Evolutionary conservation across 2,113 vertebrate genomes (phyloP).

Genomic region (Ameiurus melas): DNA sequence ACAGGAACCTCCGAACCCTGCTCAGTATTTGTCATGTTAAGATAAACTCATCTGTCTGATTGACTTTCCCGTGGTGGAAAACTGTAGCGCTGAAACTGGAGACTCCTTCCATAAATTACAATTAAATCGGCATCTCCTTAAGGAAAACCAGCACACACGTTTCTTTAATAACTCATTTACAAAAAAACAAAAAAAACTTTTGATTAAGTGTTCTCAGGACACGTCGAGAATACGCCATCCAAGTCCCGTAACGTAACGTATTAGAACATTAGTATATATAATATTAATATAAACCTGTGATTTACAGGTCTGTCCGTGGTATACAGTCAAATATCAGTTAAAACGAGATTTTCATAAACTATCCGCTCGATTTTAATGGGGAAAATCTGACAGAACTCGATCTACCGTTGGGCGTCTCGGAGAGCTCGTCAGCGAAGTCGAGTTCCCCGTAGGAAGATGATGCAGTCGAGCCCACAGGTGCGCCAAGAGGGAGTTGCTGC

Average conservation of each 20-base stretch:
- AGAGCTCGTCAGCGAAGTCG: neutral
- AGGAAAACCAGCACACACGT: neutral
- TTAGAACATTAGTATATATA: too few species aligned
- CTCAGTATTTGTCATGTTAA: too few species aligned
- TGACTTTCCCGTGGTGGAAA: too few species aligned
- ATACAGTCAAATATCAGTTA: neutral
- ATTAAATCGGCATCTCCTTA: neutral
- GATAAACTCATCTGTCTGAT: too few species aligned
- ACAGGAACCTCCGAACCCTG: too few species aligned
- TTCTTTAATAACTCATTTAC: too few species aligned
- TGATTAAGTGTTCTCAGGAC: too few species aligned
- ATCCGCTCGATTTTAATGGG: too few species aligned
- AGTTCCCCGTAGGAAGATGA: constrained; percentile 29
- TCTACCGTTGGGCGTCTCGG: neutral
- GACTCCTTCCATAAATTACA: neutral
- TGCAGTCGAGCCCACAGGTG: constrained; percentile 37
- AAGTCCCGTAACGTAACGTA: neutral
- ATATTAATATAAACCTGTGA: neutral
- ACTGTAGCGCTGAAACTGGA: neutral
- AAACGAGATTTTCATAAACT: neutral
- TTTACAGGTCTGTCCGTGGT: too few species aligned
- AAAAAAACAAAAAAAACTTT: too few species aligned
- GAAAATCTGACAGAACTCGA: neutral
- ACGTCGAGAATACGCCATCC: too few species aligned
- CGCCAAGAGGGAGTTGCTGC: constrained; percentile 26